phyloP scores from a whole-genome alignment of 2,113 vertebrate genomes.

The Gulo gulo region DNA sequence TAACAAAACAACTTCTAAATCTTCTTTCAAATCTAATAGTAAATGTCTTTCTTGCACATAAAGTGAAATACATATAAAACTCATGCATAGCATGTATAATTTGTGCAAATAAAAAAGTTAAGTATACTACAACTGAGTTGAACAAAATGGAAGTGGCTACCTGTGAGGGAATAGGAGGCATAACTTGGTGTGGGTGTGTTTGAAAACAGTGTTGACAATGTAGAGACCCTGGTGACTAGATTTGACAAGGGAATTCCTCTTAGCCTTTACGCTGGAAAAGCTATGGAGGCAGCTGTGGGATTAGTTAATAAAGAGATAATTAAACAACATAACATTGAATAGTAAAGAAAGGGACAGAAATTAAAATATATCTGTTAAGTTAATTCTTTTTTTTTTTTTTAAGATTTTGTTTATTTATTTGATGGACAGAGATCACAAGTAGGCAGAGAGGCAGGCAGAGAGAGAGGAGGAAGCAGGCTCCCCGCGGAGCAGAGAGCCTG shows the following conservation, averaged over 20 bases:
- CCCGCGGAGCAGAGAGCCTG: too few species aligned
- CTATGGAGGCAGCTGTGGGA: not conserved
- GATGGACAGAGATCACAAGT: too few species aligned
- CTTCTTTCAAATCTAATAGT: not conserved
- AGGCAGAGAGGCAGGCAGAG: too few species aligned
- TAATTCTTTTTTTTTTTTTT: not conserved
- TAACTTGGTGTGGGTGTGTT: not conserved
- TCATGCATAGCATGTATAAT: not conserved
- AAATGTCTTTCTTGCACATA: not conserved
- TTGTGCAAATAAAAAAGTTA: not conserved
- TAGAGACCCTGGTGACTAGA: not conserved
- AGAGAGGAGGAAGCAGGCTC: too few species aligned
- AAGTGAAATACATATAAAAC: not conserved
- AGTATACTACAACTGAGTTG: not conserved
- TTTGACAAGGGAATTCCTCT: not conserved
- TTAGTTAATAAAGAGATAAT: not conserved
- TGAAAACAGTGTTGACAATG: accelerated
- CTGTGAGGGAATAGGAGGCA: not conserved
- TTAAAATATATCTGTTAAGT: not conserved
- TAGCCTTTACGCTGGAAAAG: not conserved
- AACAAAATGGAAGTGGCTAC: not conserved
- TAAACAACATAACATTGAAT: not conserved
- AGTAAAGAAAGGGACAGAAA: not conserved
- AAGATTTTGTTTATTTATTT: too few species aligned
- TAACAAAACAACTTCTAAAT: not conserved